phyloP scores from a whole-genome alignment of 2,888 invertebrate species.

The Ametastegia equiseti region DNA sequence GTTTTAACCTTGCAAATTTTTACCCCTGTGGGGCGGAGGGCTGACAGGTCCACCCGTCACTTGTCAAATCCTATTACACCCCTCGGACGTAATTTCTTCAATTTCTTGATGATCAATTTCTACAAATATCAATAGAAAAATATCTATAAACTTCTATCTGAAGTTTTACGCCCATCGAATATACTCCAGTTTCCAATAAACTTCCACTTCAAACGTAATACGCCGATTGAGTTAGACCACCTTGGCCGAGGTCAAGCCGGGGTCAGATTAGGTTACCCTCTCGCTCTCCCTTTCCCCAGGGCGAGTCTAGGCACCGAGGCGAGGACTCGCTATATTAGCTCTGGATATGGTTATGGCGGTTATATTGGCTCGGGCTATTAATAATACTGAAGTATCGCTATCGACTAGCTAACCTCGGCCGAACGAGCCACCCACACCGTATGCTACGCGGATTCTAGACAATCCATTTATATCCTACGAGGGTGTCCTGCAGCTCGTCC shows the following conservation, averaged over 20 bases:
- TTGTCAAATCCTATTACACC: not conserved
- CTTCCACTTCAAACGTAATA: slow-evolving; percentile 17
- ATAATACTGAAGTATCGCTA: slow-evolving; percentile 69
- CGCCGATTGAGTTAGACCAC: slow-evolving; percentile 23
- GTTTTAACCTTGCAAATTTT: slow-evolving; percentile 32
- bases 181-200: slow-evolving; percentile 32
- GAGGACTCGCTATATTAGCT: slow-evolving; percentile 51
- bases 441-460: slow-evolving; percentile 50
- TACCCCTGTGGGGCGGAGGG: not conserved
- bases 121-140: not conserved
- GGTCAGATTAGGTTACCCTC: slow-evolving; percentile 33
- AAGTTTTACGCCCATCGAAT: not conserved
- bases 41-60: not conserved
- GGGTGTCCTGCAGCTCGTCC: slow-evolving; percentile 17
- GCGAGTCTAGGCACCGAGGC: slow-evolving; percentile 45
- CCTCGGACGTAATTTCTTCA: not conserved
- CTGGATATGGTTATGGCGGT: slow-evolving; percentile 54
- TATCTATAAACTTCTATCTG: not conserved
- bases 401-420: slow-evolving; percentile 56
- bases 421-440: slow-evolving; percentile 13
- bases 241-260: slow-evolving; percentile 23
- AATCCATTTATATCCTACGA: slow-evolving; percentile 48
- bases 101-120: not conserved
- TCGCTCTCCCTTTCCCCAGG: too few relatives aligned
- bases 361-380: slow-evolving; percentile 69